phyloP scores from a whole-genome alignment of 2,888 invertebrate species.

The Plagiodera versicolora region DNA sequence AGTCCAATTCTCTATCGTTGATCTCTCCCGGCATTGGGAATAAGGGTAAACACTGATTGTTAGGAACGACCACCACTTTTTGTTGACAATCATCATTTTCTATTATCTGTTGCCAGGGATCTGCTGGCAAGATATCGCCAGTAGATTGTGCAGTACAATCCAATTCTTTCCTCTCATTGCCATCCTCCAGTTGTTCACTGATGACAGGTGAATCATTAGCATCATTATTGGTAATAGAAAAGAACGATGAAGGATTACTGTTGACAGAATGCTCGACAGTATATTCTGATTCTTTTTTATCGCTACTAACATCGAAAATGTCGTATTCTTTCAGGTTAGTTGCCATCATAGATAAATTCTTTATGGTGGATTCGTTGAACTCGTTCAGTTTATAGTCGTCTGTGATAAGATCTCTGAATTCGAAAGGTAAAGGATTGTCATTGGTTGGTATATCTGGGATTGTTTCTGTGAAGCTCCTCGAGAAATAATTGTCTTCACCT shows the following conservation, averaged over 20 bases:
- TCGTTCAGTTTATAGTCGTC: slow-evolving; percentile 4
- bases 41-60: neutral
- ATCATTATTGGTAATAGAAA: neutral
- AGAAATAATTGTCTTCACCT: slow-evolving; percentile 2
- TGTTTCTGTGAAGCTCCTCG: neutral
- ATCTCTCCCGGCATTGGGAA: neutral
- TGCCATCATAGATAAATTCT: neutral
- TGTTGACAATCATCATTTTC: neutral
- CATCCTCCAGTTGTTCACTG: neutral
- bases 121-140: neutral
- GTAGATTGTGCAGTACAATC: neutral
- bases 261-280: too few relatives aligned
- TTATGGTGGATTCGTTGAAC: neutral
- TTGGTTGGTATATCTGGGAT: neutral
- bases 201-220: neutral
- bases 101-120: neutral
- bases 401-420: neutral
- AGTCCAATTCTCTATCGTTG: neutral
- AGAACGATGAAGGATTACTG: too few relatives aligned
- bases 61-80: slow-evolving; percentile 5
- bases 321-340: neutral
- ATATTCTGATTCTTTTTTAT: neutral
- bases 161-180: too few relatives aligned
- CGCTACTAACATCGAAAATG: slow-evolving; percentile 1
- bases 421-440: slow-evolving; percentile 1